phyloP scores from a whole-genome alignment of 1,140 invertebrate genomes.

The Vanessa tameamea region DNA sequence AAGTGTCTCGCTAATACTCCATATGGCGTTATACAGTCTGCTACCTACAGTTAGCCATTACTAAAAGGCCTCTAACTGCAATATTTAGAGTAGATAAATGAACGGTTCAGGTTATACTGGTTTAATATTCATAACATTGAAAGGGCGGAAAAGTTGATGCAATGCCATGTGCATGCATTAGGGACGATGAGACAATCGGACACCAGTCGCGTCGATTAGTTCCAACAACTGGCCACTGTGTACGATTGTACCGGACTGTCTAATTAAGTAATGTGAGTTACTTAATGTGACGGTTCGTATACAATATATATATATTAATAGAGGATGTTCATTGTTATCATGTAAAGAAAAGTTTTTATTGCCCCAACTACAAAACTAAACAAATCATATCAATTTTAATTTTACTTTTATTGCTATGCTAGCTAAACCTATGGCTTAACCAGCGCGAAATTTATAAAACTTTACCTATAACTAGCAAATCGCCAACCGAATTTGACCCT shows the following conservation, averaged over 20 bases:
- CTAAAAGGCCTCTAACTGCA: conserved; percentile 37
- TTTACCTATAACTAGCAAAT: too few species aligned
- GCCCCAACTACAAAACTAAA: too few species aligned
- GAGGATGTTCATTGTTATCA: too few species aligned
- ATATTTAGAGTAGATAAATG: not conserved
- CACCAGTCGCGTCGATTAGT: conserved; percentile 65
- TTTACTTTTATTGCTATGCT: too few species aligned
- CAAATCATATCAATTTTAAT: too few species aligned
- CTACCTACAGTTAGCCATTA: conserved; percentile 62
- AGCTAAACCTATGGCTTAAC: too few species aligned
- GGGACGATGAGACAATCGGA: conserved; percentile 72
- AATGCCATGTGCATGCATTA: conserved; percentile 79
- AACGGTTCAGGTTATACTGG: conserved; percentile 48
- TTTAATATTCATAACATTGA: conserved; percentile 62
- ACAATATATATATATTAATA: not conserved
- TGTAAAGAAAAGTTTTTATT: too few species aligned
- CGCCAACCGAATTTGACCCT: too few species aligned
- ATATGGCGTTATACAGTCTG: conserved; percentile 70
- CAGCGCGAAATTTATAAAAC: too few species aligned
- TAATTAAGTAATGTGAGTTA: not conserved
- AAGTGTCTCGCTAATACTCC: conserved; percentile 77
- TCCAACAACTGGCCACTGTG: conserved; percentile 62
- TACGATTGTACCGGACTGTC: conserved; percentile 1
- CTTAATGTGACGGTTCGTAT: conserved; percentile 3
- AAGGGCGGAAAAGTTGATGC: conserved; percentile 71